Conservation (phyloP, 2,888 invertebrate genomes). For the Cheilosia grossa region DNA sequence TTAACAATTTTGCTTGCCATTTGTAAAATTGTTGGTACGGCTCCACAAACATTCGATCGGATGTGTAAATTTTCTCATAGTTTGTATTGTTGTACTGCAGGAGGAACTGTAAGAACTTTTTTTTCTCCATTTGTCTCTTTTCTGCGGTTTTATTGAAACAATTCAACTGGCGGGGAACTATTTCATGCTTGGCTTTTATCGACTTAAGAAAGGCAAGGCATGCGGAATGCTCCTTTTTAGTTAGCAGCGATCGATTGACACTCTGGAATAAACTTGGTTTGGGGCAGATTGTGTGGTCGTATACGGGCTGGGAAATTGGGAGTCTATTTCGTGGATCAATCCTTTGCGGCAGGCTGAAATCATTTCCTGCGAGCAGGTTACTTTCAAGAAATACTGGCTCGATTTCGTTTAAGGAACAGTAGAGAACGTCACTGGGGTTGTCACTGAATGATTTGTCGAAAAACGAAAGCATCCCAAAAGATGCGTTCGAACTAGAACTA, state of each 20-base stretch:
- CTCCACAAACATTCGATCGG: slow-evolving; percentile 74
- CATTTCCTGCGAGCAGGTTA: slow-evolving; percentile 24
- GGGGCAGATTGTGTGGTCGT: slow-evolving; percentile 75
- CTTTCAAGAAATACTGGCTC: slow-evolving; percentile 75
- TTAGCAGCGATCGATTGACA: slow-evolving; percentile 75
- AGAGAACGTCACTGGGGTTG: slow-evolving; percentile 77
- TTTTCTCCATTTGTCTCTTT: slow-evolving; percentile 76
- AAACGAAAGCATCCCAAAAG: slow-evolving; percentile 77
- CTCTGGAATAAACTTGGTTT: slow-evolving; percentile 75
- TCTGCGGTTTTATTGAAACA: slow-evolving; percentile 72
- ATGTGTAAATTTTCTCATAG: slow-evolving; percentile 76
- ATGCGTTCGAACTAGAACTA: not conserved
- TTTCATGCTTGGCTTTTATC: slow-evolving; percentile 61
- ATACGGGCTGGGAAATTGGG: slow-evolving; percentile 40
- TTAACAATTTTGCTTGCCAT: slow-evolving; percentile 43
- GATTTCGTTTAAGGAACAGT: slow-evolving; percentile 78
- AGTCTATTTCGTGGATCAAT: slow-evolving; percentile 79
- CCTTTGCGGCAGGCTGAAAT: slow-evolving; percentile 49
- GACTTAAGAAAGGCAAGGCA: slow-evolving; percentile 77
- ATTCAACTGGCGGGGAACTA: slow-evolving; percentile 34
- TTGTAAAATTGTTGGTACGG: slow-evolving; percentile 78
- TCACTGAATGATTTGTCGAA: slow-evolving; percentile 79
- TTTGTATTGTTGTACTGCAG: slow-evolving; percentile 74
- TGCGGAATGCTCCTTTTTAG: slow-evolving; percentile 76
- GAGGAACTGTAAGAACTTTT: slow-evolving; percentile 76